Base-by-base conservation (phyloP, 2,113 vertebrate species). In the Lanius ludovicianus region DNA sequence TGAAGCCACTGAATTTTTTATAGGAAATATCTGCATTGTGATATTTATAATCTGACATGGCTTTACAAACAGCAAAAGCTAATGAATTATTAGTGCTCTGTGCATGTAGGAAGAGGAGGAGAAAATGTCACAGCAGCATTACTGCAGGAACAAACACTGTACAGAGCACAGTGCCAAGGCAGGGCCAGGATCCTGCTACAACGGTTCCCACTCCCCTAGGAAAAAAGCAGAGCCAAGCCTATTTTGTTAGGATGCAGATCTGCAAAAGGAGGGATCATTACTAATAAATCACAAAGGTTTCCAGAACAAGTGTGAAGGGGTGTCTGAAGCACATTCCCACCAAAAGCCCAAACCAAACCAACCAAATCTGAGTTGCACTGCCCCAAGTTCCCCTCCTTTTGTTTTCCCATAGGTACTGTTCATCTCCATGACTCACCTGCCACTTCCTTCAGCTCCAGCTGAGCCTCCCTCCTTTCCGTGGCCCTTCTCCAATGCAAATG, bases 41-140 rank as follows among this genome's bases (percentile, higher is more conserved):
- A 53, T 93, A 94, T 93, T 91, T 85, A 90, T 88, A 50, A 90
- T n/a, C 25, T n/a, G 39, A n/a, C 71, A 31, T 4, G 27, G 30
- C 67, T 93, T 83, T 52, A 74, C 18, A 52, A 90, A 56, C 2
- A n/a, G 75, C 65, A 90, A 62, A 76, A 88, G 8, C 89, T 62
- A 52, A 57, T 84, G 68, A 90, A 93, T 93, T 95, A 85, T 91
- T 88, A 74, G 39, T 19, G 75, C 52, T 83, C 71, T 70, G 82
- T 13, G 39, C n/a, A 13, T 7, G 42, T 2, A 9, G 28, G 67
- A 75, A 47, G 46, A 50, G 7, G 6, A 53, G 39, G 33, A 91
- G 75, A 77, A 84, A 79, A 85, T 35, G 77, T 62, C 89, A 71
- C 30, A 79, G 73, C 57, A 78, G 87, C 56, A 6, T 27, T 60